Percentiles rank a stretch among this genome's conserved stretches.
phyloP scores from a whole-genome alignment of 2,797 vertebrate species.

The Coendou prehensilis region DNA sequence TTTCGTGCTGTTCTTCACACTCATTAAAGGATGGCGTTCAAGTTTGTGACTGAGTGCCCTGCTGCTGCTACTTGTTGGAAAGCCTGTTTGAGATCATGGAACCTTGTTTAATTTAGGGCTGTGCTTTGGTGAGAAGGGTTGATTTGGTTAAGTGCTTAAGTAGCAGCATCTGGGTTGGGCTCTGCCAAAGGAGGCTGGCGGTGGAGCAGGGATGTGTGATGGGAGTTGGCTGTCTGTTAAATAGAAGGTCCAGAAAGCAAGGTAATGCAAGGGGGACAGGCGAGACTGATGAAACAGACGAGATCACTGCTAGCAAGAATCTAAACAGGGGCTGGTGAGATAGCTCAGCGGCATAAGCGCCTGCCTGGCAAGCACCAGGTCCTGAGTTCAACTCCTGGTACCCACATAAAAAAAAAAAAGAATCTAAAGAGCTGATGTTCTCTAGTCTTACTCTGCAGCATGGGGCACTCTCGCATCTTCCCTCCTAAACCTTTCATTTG shows the following conservation, averaged over 20 bases:
- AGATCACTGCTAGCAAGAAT: not conserved
- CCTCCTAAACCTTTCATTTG: not conserved
- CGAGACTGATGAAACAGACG: constrained; percentile 35
- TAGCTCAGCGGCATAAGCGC: too few relatives aligned
- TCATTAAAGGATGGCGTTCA: not conserved
- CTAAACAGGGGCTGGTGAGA: too few relatives aligned
- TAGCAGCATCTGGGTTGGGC: constrained; percentile 74
- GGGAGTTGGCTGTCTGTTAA: constrained; percentile 45
- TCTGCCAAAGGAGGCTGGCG: constrained; percentile 52
- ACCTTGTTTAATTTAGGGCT: not conserved
- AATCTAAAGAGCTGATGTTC: not conserved
- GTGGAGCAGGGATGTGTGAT: constrained; percentile 47
- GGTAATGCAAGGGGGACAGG: not conserved
- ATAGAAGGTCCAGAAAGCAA: constrained; percentile 61
- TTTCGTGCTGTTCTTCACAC: not conserved
- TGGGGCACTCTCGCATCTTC: not conserved
- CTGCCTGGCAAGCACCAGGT: too few relatives aligned
- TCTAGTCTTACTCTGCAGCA: constrained; percentile 26
- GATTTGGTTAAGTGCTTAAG: constrained; percentile 67
- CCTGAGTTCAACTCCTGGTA: too few relatives aligned
- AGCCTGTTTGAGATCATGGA: not conserved
- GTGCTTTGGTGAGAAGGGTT: constrained; percentile 66
- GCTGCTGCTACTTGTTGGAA: not conserved
- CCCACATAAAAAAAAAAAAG: not conserved
- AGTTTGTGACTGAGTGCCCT: not conserved